Base-by-base conservation (phyloP, 2,797 vertebrate species). In the Rhabdomys pumilio region DNA sequence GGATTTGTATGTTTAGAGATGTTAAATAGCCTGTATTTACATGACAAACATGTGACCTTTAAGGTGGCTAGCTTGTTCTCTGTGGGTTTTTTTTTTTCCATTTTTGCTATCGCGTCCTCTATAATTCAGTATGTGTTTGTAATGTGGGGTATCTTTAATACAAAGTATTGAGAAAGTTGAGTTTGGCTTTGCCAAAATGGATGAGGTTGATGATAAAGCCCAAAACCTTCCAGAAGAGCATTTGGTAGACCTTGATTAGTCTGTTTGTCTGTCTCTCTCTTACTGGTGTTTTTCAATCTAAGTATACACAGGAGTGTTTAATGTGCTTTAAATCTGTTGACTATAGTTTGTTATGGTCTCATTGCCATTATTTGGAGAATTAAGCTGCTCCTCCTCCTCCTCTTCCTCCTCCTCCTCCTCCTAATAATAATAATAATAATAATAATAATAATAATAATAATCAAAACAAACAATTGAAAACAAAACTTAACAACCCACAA, bases 1-100 rank as follows among this genome's bases (percentile, higher is more conserved):
- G 75, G 59, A 76, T 55, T 80, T 91, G 38, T 76, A 31, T 65
- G 65, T 67, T 96, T 87, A 81, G 63, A 89, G 65, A 85, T 34
- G 41, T 73, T 63, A 92, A 91, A 55, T 1, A 94, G 82, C 24
- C 92, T 61, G 1, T 5, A 17, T 77, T 83, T 91, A 80, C 59
- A 67, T 6, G 44, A 11, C 83, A 86, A 31, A 13, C 11, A 31
- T 31, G 12, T 65, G 63, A 65, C 29, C 29, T 31, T 65, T 65
- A 65, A 65, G 38, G 65, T 38, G 61, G 80, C 38, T 31, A 26
- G 20, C 59, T 69, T 73, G 63, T 47, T 84, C n/a, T 65, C 55
- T 3, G n/a, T n/a, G n/a, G n/a, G 44, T 2, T 47, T 65, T 84
- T 59, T 9, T 41, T 31, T 55, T 55, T 14, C 44, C 44, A 38